Base-by-base conservation (phyloP, 2,797 vertebrate genomes). In the Coracias cyanogaster region DNA sequence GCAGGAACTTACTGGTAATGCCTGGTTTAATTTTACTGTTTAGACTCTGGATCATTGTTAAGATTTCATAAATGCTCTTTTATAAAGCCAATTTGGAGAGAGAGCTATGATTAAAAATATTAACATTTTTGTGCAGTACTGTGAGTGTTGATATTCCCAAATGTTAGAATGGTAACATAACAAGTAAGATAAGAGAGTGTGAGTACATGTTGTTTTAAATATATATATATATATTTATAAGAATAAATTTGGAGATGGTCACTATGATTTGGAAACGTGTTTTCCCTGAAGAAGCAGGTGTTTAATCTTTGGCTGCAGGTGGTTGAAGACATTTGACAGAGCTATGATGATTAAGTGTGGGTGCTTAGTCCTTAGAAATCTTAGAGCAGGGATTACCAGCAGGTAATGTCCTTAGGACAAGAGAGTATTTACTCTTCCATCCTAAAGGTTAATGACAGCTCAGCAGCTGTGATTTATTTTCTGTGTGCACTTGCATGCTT, bases 1-100 rank as follows among this genome's bases (percentile, higher is more conserved):
- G 99, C 99, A 82, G 99, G 99, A 92, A 99, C 99, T 88, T 99
- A 99, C 90, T 99, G 99, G 99, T 99, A 98, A 98, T 96, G 79
- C 22, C 33, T 82, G 83, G 69, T 93, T 96, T 87, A n/a, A 64
- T 90, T 95, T 84, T 87, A 28, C 78, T 78, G 5, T 69, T 84
- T 49, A 67, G 62, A 58, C 35, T 78, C 67, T 51, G 13, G 10
- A 7, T 67, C 26, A 22, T 87, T 86, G 74, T 62, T 81, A 70
- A 86, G 39, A 64, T 86, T 77, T 69, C 66, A 41, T 51, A 87
- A 55, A 79, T 58, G n/a, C 11, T 91, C 2, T 89, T 41, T 70
- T 52, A 37, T 19, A 67, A 92, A 90, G 31, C 14, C 3, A 37
- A 4, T 78, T 89, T 67, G 57, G 28, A 52, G 24, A 48, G 25